Evolutionary conservation across 2,888 invertebrate species (phyloP).

Genomic region (Elgonia sp.): DNA sequence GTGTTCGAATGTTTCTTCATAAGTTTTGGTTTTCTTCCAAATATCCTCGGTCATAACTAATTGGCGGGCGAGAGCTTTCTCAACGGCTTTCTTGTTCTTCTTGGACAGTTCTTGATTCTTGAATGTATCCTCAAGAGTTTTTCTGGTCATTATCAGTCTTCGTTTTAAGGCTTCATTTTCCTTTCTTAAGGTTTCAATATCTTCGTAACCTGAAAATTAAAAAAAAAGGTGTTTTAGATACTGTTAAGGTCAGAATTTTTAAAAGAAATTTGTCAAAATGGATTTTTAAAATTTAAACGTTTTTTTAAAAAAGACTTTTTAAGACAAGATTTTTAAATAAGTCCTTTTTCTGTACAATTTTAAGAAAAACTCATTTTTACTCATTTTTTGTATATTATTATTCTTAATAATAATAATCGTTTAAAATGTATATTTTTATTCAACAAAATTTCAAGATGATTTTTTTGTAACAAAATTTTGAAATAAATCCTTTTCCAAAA

Average conservation of each 20-base stretch:
- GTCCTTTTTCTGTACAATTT: too few relatives aligned
- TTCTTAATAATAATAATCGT: too few relatives aligned
- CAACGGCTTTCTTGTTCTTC: conserved; percentile 93
- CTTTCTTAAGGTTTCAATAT: conserved; percentile 88
- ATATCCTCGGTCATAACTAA: conserved; percentile 85
- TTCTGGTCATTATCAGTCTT: conserved; percentile 91
- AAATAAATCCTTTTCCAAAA: too few relatives aligned
- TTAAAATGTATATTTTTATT: too few relatives aligned
- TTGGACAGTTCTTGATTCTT: conserved; percentile 92
- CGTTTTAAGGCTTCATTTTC: conserved; percentile 92
- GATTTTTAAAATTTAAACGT: background rate
- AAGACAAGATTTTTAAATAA: too few relatives aligned
- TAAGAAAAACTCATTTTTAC: background rate
- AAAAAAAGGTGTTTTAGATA: background rate
- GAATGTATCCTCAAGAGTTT: conserved; percentile 93
- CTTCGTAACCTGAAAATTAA: conserved; percentile 84
- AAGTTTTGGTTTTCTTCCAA: conserved; percentile 86
- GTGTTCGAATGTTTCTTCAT: conserved; percentile 84
- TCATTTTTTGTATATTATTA: too few relatives aligned
- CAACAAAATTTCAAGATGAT: too few relatives aligned
- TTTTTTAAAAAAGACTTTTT: too few relatives aligned
- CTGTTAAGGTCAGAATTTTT: background rate
- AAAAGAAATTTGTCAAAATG: conserved; percentile 45
- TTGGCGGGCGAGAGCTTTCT: conserved; percentile 90
- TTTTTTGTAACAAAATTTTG: too few relatives aligned